phyloP scores from a whole-genome alignment of 2,888 invertebrate species.

The Exocentrus adspersus region DNA sequence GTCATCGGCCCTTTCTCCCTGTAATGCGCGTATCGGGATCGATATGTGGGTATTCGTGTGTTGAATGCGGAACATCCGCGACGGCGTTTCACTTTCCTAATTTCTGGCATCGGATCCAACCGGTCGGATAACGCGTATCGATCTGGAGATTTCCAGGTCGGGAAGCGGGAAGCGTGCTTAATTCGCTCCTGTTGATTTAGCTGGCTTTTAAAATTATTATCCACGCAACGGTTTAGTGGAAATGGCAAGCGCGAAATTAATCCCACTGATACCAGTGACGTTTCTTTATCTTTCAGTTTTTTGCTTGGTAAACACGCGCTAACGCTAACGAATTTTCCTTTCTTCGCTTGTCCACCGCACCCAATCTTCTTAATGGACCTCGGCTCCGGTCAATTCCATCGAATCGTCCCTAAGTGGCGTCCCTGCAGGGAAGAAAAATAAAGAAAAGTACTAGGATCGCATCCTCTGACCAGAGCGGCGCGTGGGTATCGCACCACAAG shows the following conservation, averaged over 20 bases:
- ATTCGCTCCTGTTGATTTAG: no score
- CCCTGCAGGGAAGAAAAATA: not conserved
- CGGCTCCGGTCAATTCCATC: not conserved
- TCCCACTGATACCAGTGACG: no score
- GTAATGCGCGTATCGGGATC: no score
- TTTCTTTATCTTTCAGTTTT: no score
- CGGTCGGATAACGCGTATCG: constrained; percentile 53
- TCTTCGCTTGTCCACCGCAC: no score
- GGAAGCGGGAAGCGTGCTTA: no score
- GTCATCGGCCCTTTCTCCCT: constrained; percentile 47
- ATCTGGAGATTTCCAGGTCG: no score
- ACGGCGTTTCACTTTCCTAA: constrained; percentile 50
- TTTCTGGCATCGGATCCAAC: constrained; percentile 51
- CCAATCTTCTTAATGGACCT: not conserved
- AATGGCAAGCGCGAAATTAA: no score
- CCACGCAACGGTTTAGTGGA: no score
- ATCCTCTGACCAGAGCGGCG: constrained; percentile 44
- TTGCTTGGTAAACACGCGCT: no score
- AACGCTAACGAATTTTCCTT: no score
- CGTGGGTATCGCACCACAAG: constrained; percentile 51
- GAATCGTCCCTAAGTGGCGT: not conserved
- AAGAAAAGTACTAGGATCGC: constrained; percentile 31
- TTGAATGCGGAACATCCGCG: constrained; percentile 45
- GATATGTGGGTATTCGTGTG: constrained; percentile 50
- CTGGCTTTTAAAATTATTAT: no score